Percentiles rank a stretch among this genome's conserved stretches.
phyloP scores from a whole-genome alignment of 2,888 invertebrate species.

The Notodonta ziczac region DNA sequence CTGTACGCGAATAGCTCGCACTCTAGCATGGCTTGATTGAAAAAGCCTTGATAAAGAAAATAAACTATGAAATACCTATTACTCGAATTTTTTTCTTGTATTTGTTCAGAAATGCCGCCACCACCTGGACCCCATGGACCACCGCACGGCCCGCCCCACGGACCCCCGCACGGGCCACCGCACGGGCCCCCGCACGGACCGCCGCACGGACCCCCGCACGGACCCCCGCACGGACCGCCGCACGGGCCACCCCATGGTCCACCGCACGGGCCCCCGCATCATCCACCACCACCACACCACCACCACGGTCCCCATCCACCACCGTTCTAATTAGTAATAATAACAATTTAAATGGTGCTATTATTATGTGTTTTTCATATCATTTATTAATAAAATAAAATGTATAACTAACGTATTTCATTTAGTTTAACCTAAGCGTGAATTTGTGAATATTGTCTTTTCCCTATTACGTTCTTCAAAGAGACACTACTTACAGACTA shows the following conservation, averaged over 20 bases:
- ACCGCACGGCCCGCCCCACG: slow-evolving; percentile 16
- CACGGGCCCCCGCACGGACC: slow-evolving; percentile 19
- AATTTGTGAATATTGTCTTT: no score
- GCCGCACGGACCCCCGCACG: slow-evolving; percentile 15
- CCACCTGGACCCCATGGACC: slow-evolving; percentile 28
- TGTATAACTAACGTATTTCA: no score
- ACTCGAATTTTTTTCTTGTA: no score
- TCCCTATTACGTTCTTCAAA: no score
- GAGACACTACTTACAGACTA: no score
- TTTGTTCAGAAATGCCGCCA: slow-evolving; percentile 43
- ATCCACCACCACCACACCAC: slow-evolving; percentile 1
- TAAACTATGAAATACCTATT: no score
- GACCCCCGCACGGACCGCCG: slow-evolving; percentile 16
- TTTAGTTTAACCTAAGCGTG: no score
- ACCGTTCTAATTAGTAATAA: slow-evolving; percentile 9
- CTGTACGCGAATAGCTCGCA: no score
- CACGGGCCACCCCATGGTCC: slow-evolving; percentile 13
- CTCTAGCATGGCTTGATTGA: no score
- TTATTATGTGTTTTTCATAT: not conserved
- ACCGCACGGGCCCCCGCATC: slow-evolving; percentile 1
- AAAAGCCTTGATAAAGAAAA: no score
- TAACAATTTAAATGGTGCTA: not conserved
- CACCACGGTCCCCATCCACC: slow-evolving; percentile 19
- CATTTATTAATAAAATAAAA: no score
- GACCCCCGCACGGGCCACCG: slow-evolving; percentile 11